A percentile compares a stretch with the other conserved stretches of the same genome.
phyloP scores from a whole-genome alignment of 2,888 invertebrate genomes.

The Synanthedon myopaeformis region DNA sequence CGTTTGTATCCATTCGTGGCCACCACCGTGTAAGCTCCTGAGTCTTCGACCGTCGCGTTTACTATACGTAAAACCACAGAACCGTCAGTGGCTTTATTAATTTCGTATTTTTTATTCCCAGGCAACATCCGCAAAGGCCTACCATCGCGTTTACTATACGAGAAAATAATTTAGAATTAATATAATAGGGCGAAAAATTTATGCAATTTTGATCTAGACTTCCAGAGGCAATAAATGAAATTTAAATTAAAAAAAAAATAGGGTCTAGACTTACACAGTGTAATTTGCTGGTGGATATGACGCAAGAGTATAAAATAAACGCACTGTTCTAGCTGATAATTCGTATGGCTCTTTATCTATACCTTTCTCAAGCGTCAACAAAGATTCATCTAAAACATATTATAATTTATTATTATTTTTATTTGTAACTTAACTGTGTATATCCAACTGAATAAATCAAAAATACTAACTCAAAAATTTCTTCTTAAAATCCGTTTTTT shows the following conservation, averaged over 20 bases:
- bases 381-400: neutral
- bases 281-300: neutral
- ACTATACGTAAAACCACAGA: conserved; percentile 18
- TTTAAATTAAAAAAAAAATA: neutral
- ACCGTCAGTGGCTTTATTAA: conserved; percentile 1
- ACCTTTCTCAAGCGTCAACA: neutral
- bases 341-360: neutral
- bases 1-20: conserved; percentile 24
- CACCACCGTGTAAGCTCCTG: conserved; percentile 38
- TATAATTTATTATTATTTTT: neutral
- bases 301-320: neutral
- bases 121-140: neutral
- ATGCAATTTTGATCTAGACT: neutral
- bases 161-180: neutral
- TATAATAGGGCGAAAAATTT: neutral
- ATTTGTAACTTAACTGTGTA: too few species aligned
- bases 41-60: conserved; percentile 25
- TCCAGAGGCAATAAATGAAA: neutral
- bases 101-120: conserved; percentile 14
- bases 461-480: conserved; percentile 23
- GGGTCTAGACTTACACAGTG: neutral
- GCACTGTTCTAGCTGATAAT: neutral
- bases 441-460: neutral
- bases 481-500: conserved; percentile 12
- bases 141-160: neutral